These are phyloP conservation scores for Odobenus rosmarus DNA, from an alignment of 2,113 vertebrate species.

Conservation along the genomic window DNA sequence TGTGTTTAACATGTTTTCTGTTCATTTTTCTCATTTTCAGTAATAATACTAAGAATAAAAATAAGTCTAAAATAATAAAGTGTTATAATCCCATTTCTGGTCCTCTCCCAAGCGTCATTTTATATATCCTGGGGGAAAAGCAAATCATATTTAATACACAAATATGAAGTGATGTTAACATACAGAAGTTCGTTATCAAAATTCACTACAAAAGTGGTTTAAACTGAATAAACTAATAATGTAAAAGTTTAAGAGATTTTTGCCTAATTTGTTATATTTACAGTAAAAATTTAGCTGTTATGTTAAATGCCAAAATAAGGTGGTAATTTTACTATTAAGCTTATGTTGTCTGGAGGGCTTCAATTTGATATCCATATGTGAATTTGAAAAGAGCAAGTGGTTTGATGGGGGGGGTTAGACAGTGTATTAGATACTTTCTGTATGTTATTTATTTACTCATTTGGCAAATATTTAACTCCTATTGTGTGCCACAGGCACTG, in stretches of 20 bases:
- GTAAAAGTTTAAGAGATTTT: slow-evolving; percentile 24
- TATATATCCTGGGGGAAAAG: background rate
- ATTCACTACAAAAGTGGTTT: background rate
- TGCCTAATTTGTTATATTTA: background rate
- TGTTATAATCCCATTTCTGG: background rate
- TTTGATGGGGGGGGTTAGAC: background rate
- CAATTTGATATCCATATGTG: background rate
- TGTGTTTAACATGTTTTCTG: background rate
- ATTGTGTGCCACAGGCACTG: background rate
- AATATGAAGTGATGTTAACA: background rate
- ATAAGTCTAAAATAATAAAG: background rate
- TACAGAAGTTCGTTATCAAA: background rate
- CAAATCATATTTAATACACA: background rate
- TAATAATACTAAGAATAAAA: background rate
- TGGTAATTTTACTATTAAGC: background rate
- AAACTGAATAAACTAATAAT: background rate
- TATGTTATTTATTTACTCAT: background rate
- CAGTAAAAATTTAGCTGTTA: background rate
- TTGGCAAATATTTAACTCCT: background rate
- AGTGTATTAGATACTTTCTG: background rate
- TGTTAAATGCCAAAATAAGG: background rate
- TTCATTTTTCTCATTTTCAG: background rate
- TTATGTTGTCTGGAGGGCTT: background rate
- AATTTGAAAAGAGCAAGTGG: slow-evolving; percentile 23
- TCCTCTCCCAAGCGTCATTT: background rate